Percentiles rank a stretch among this genome's conserved stretches.
Evolutionary conservation across 1,140 invertebrate genomes (phyloP).

Genomic region (Temnothorax curvispinosus): DNA sequence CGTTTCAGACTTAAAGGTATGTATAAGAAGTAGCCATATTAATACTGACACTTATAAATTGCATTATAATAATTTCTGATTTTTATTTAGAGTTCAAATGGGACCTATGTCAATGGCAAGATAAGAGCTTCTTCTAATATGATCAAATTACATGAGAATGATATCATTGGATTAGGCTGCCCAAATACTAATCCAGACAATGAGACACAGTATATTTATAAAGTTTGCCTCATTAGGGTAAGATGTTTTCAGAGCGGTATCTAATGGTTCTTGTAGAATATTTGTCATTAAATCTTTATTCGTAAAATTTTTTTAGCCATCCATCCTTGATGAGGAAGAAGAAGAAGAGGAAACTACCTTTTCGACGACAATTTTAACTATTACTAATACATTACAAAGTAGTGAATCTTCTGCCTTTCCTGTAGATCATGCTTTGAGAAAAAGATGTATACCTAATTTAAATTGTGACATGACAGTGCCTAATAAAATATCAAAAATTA

Average conservation of each 20-base stretch:
- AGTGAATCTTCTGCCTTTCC: neutral
- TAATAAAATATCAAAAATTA: constrained; percentile 58
- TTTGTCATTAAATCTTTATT: neutral
- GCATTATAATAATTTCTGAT: neutral
- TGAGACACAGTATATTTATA: constrained; percentile 61
- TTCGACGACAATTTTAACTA: constrained; percentile 23
- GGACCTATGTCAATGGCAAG: constrained; percentile 71
- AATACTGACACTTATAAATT: constrained; percentile 6
- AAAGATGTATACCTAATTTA: neutral
- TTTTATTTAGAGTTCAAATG: constrained; percentile 75
- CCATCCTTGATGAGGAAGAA: neutral
- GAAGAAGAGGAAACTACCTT: neutral
- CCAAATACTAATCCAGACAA: constrained; percentile 2
- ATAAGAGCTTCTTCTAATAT: constrained; percentile 15
- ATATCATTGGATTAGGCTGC: constrained; percentile 76
- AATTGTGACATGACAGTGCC: neutral
- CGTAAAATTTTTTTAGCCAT: neutral
- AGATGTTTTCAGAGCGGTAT: neutral
- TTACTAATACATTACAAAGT: neutral
- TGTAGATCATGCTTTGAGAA: neutral
- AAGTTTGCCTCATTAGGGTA: constrained; percentile 51
- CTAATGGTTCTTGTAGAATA: neutral
- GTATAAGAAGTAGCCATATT: neutral
- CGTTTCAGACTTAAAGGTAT: constrained; percentile 73
- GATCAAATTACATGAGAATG: constrained; percentile 60